Base-by-base conservation (phyloP, 2,888 invertebrate genomes). In the Mylabris sibirica region DNA sequence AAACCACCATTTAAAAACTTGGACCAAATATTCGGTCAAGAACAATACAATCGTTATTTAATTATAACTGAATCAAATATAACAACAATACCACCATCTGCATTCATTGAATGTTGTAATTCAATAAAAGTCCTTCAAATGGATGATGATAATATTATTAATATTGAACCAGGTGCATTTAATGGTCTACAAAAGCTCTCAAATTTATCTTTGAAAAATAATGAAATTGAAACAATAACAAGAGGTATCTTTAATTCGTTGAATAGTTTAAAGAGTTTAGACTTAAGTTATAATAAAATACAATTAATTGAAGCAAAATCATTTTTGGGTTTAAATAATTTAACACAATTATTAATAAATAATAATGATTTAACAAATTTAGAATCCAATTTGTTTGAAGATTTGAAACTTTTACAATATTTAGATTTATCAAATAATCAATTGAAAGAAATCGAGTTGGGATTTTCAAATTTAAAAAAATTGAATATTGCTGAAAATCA, bases 271-370 rank as follows among this genome's bases (percentile, higher is more conserved):
- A 20, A 67, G 60, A 49, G 34, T 24, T 49, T 67, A 17, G 59
- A 60, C 49, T 26, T 67, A 22, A 60, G 26, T 24, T 30, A 35
- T 20, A 67, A 67, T 53, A 59, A 17, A 20, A 67, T 67, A 11
- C 6, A 34, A 3, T 20, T 9, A 4, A 67, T 64, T 34, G 63
- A 67, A 35, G 17, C 38, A 14, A 14, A 34, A 12, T 63, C 67
- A 14, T 22, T 67, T 8, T 11, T 41, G 9, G 67, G 67, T 30
- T 26, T 64, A 9, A n/a, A 2, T 14, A 34, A n/a, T 60, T 53
- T 67, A 38, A 60, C 22, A 22, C 20, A 49, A n/a, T 26, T 67
- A 22, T 22, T 35, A 35, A 17, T 64, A 11, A 63, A 38, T n/a
- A 34, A 60, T 30, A 67, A 67, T 17, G 53, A 67, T 30, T n/a